Base-by-base conservation (phyloP, 1,140 invertebrate species). In the Aphelenchoides avenae region DNA sequence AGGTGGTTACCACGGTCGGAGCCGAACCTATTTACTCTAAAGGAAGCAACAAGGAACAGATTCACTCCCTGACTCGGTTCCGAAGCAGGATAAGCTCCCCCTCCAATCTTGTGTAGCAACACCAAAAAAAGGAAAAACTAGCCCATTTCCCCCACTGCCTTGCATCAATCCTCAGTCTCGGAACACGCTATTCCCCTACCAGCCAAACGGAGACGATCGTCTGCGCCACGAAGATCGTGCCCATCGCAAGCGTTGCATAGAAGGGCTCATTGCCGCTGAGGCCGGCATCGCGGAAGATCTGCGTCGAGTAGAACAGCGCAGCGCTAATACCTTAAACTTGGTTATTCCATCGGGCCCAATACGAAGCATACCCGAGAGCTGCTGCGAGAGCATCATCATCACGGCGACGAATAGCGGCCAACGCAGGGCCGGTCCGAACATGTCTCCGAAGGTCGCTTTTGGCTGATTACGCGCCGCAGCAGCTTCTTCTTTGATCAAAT, bases 351-450 rank as follows among this genome's bases (percentile, higher is more conserved):
- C n/a, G n/a, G n/a, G n/a, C n/a, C n/a, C n/a, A n/a, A n/a, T n/a
- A n/a, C n/a, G n/a, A 70, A 91, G 92, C 62, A 91, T 91, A 22
- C 90, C 91, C 62, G 86, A 89, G 53, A 91, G 79, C 78, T 94
- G 90, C 81, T 94, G 90, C 7, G 82, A 93, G 89, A 71, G 89
- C 89, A 93, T 92, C 27, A 94, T 81, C 2, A 87, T 87, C 5
- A 93, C 75, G 0, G 87, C 86, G 85, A 71, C 52, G 0, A 87
- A 85, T 34, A 92, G 49, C 18, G 73, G 71, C 75, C 75, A 77
- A 11, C 33, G 42, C n/a, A 76, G 46, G 11, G 63, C 41, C 2
- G 31, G 31, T 33, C 41, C 30, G 41, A 76, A 73, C 75, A 75
- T 77, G 26, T 57, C 61, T 22, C 24, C 39, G 39, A 75, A 52